Base-by-base conservation (phyloP, 2,797 vertebrate species). In the Centroberyx gerrardi region DNA sequence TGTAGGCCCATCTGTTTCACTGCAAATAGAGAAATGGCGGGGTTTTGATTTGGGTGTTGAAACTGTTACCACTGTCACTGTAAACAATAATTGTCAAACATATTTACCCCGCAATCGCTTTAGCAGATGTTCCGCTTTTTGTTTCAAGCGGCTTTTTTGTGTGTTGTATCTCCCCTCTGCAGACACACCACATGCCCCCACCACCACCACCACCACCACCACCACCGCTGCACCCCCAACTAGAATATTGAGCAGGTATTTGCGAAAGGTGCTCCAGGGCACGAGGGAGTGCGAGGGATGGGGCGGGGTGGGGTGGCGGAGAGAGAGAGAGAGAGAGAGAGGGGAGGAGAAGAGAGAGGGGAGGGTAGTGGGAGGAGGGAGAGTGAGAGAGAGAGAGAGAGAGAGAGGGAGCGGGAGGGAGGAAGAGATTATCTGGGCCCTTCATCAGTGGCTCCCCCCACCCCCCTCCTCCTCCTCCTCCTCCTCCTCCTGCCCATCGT, bases 81-180 rank as follows among this genome's bases (percentile, higher is more conserved):
- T 96, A 96, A 96, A 96, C 96, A 96, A 95, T 96, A 96, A 96
- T 96, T 95, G 95, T 96, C 95, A 95, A 96, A 96, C 95, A 96
- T 96, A 96, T 96, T 96, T 96, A 95, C 95, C 92, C 95, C 93
- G 89, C 94, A 95, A 95, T 95, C 93, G 93, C 94, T 95, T 96
- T 96, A 96, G 95, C 96, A 96, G 96, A 96, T 96, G 96, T 96
- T 95, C 93, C 91, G 92, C 91, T 95, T 95, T 96, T 94, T 95
- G 92, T 95, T 94, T 95, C 92, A 90, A 88, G 90, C 90, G 66
- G 89, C 92, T 95, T 95, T 95, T 90, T 91, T 91, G 88, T 90
- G 88, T 76, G 84, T 93, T 96, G 94, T 96, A 96, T 96, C 94
- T 95, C 93, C 89, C 85, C 88, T 92, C 87, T 93, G 93, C 94